phyloP scores from a whole-genome alignment of 2,797 vertebrate species.

The Cyclura pinguis region DNA sequence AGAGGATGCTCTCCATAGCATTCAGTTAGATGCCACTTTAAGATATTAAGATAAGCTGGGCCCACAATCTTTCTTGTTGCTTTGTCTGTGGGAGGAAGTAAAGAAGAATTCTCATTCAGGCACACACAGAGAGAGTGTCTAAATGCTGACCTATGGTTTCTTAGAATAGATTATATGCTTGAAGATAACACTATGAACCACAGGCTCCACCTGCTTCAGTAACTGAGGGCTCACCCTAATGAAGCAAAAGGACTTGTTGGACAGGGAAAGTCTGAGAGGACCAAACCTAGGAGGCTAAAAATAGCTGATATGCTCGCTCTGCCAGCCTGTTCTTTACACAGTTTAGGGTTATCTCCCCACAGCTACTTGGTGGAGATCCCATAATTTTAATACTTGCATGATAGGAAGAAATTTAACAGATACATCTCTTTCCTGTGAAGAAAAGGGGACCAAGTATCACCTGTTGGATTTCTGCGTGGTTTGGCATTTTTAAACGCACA shows the following conservation, averaged over 20 bases:
- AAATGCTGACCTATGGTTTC: constrained; percentile 71
- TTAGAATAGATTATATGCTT: constrained; percentile 61
- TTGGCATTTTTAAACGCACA: not conserved
- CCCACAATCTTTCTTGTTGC: constrained; percentile 49
- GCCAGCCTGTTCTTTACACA: not conserved
- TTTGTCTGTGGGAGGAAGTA: constrained; percentile 57
- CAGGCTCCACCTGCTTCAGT: constrained; percentile 6
- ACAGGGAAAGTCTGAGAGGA: constrained; percentile 30
- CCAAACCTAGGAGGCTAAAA: not conserved
- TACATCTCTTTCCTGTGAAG: not conserved
- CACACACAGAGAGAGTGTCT: constrained; percentile 65
- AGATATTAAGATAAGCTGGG: constrained; percentile 25
- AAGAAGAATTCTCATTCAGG: constrained; percentile 62
- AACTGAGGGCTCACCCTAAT: constrained; percentile 58
- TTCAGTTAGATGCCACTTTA: not conserved
- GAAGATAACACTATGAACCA: constrained; percentile 68
- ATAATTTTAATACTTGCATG: not conserved
- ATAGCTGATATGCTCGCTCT: constrained; percentile 16
- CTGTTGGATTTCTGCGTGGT: not conserved
- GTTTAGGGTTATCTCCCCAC: not conserved
- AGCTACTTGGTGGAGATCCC: not conserved
- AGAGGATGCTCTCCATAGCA: not conserved
- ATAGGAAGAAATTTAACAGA: not conserved
- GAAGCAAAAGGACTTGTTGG: not conserved
- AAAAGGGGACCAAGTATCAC: not conserved